Conservation (phyloP, 2,888 invertebrate species). For the Eupithecia centaureata region DNA sequence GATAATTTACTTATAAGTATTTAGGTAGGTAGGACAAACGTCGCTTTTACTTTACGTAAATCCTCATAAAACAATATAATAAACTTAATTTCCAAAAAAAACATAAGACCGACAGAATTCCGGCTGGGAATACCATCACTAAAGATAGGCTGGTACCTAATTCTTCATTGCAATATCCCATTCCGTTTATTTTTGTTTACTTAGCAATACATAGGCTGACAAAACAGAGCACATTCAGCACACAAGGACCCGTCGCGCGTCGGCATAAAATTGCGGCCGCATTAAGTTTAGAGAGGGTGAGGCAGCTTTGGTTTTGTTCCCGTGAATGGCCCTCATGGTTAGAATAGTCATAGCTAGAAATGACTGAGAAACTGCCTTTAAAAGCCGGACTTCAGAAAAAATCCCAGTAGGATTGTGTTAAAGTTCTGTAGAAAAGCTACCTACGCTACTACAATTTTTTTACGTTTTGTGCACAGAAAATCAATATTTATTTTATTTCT, state of each 20-base stretch:
- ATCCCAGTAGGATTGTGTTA: not conserved
- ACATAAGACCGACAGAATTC: no score
- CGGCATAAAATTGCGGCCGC: constrained; percentile 37
- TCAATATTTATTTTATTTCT: no score
- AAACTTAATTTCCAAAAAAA: no score
- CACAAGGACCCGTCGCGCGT: constrained; percentile 3
- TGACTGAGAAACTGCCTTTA: not conserved
- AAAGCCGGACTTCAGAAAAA: not conserved
- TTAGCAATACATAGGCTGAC: constrained; percentile 6
- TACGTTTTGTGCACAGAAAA: no score
- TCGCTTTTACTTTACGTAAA: no score
- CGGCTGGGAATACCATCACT: no score
- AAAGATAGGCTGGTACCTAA: no score
- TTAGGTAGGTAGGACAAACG: no score
- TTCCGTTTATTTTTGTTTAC: not conserved
- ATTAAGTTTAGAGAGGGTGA: constrained; percentile 51
- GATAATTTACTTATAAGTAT: no score
- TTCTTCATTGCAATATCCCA: not conserved
- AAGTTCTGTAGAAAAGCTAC: not conserved
- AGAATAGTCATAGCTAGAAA: constrained; percentile 13
- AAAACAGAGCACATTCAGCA: constrained; percentile 23
- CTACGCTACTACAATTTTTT: no score
- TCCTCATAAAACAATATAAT: no score
- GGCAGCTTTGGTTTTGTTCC: constrained; percentile 52
- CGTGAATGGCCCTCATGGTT: constrained; percentile 55